Evolutionary conservation across 2,888 invertebrate genomes (phyloP), one percentile per base, ranked within the genome.

Genomic region (Trissolcus brochymenae): DNA sequence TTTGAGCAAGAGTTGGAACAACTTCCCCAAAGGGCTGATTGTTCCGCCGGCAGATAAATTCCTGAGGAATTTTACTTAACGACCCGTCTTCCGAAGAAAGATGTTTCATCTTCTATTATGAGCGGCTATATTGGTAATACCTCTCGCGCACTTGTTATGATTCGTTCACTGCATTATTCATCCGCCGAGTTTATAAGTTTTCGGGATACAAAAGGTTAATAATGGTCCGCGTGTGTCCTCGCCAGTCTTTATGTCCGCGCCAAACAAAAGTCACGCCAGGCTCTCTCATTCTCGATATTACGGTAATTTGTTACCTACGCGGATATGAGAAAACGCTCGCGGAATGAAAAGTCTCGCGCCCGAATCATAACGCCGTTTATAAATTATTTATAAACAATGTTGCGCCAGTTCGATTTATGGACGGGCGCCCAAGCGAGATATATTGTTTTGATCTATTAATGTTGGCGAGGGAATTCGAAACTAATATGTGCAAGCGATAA

Each of bases 21-120:
- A 78, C 61, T 79, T 78, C 64, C 68, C 72, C 68, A 65, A 79
- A 79, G 72, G 78, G 65, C 76, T 76, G 78, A 76, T 79, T 79
- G 78, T 79, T 79, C 76, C 46, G 65, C 49, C 72, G 64, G 51
- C n/a, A 68, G 76, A 76, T 79, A 76, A 75, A 79, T 79, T 76
- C 67, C 29, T 25, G 41, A 49, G 72, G 75, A 78, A 78, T 79
- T 79, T 79, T 75, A 72, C 72, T 68, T 68, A 67, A 75, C 68
- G 72, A 76, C 65, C 70, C 66, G 56, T 25, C 64, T 66, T 17
- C 55, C 53, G 67, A 59, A 67, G 72, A 68, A 72, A 72, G 71
- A 68, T 75, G 75, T 75, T 78, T 78, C 75, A 72, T 71, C 76
- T 64, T 72, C 67, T 60, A 62, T 72, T 72, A 64, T 67, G 59